Evolutionary conservation across 2,113 vertebrate species (phyloP), one percentile per base, ranked within the genome.

Genomic region (Myiagra hebetior): DNA sequence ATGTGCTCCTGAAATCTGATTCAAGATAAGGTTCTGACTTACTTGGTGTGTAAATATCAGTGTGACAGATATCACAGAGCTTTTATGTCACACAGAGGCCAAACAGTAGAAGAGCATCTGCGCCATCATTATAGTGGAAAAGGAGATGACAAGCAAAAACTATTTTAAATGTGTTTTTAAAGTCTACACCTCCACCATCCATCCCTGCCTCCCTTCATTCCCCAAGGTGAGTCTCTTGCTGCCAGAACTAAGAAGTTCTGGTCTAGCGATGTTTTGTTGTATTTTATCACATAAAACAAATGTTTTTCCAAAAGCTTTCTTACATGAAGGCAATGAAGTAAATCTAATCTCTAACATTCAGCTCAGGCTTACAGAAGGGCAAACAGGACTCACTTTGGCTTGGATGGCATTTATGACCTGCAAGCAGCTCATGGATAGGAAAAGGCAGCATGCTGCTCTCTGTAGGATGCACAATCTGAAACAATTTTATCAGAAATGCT

Each of bases 401-500:
- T 73, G 26, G 31, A 72, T 82, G 87, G 75, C 44, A 91, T 94
- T 95, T 95, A 64, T 73, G 77, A 62, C 76, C 87, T 84, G 63
- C 42, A 62, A 84, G 72, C 30, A 83, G 59, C 30, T 78, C 28
- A 5, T 28, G 31, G 81, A 22, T 9, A 57, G 84, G 94, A 83
- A 87, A 82, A 93, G 44, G 50, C 64, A 81, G 42, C 82, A 18
- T 50, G 81, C 85, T 90, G 82, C n/a, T 94, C 79, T 89, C 83
- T 68, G 85, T 53, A 65, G 85, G 87, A 28, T 79, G 27, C 55
- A 44, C 52, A 60, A 33, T 76, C 67, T 74, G 68, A 94, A 96
- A 92, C 76, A 88, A 75, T 92, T 90, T 97, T 90, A 91, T 94
- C 96, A 76, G 69, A 56, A 89, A 52, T 49, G 62, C 67, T 81